phyloP scores from a whole-genome alignment of 2,888 invertebrate species.

The Synanthedon vespiformis region DNA sequence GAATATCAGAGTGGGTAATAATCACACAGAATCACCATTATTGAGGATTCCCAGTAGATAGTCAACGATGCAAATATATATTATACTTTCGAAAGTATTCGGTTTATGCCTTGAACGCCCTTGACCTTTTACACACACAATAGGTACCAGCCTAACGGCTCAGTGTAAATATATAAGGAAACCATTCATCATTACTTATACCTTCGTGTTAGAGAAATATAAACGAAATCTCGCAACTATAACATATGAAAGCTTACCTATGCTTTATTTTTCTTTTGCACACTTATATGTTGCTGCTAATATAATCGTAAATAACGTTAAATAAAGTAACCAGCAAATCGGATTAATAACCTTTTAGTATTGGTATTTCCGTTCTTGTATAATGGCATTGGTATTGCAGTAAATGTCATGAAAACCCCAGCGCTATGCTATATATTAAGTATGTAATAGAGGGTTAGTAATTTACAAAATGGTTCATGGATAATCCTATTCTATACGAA shows the following conservation, averaged over 20 bases:
- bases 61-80: too few species aligned
- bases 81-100: neutral
- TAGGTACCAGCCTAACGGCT: neutral
- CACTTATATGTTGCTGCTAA: neutral
- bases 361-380: neutral
- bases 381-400: too few species aligned
- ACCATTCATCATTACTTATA: conserved; percentile 5
- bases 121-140: neutral
- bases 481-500: too few species aligned
- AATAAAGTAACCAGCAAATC: neutral
- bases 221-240: neutral
- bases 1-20: too few species aligned
- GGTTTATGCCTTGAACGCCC: neutral
- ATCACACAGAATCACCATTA: too few species aligned
- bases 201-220: conserved; percentile 6
- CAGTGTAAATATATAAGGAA: conserved; percentile 1
- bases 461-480: too few species aligned
- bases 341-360: neutral
- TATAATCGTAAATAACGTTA: neutral
- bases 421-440: too few species aligned
- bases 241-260: neutral
- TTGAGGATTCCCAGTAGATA: too few species aligned
- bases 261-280: too few species aligned
- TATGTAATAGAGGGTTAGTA: too few species aligned
- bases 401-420: too few species aligned